A percentile compares a stretch with the other conserved stretches of the same genome.
phyloP scores from a whole-genome alignment of 2,888 invertebrate species.

The Sepioteuthis lessoniana region DNA sequence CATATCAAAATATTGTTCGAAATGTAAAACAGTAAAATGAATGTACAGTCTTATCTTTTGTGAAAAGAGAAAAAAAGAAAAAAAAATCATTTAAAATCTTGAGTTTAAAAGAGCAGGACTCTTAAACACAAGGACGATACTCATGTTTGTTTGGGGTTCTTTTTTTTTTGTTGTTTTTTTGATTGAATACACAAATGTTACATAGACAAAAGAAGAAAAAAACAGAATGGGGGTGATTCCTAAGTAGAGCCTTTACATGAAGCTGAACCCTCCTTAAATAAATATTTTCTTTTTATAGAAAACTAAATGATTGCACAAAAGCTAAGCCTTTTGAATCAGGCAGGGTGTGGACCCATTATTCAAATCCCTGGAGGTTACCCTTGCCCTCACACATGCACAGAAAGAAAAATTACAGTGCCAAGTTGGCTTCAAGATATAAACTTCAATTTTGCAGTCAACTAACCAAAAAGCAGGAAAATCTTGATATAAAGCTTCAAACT shows the following conservation, averaged over 20 bases:
- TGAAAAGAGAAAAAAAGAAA: not conserved
- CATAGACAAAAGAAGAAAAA: not conserved
- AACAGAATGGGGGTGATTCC: not conserved
- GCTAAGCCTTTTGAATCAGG: not conserved
- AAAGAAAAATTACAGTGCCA: not conserved
- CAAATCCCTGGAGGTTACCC: not conserved
- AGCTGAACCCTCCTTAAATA: not conserved
- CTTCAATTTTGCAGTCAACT: not conserved
- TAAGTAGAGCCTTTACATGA: not conserved
- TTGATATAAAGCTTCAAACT: not conserved
- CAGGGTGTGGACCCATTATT: not conserved
- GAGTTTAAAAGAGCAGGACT: not conserved
- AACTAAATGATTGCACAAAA: not conserved
- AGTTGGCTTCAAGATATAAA: not conserved
- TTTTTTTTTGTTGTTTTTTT: not conserved
- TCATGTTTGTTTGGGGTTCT: too few relatives aligned
- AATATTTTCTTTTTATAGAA: not conserved
- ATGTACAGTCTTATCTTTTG: not conserved
- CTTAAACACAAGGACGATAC: not conserved
- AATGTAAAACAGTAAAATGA: not conserved
- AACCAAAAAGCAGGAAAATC: not conserved
- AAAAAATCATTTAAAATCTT: not conserved
- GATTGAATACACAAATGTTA: not conserved
- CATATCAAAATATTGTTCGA: not conserved
- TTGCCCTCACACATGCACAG: not conserved